Percentiles rank a stretch among this genome's conserved stretches.
These are phyloP conservation scores for Caenorhabditis sp. DNA, from an alignment of 2,888 invertebrate genomes.

Conservation along the genomic window DNA sequence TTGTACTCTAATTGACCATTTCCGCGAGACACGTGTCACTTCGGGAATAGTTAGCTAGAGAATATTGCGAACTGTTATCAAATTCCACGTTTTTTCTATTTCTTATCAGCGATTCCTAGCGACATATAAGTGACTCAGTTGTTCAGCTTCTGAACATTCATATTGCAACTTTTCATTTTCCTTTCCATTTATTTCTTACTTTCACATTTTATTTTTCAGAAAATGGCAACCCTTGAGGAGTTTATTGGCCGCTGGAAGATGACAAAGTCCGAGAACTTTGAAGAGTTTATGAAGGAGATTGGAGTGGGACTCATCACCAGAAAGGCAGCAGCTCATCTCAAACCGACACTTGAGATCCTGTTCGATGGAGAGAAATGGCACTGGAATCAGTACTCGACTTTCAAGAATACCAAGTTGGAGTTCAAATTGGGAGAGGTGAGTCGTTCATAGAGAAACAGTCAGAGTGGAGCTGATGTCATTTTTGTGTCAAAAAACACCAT, in stretches of 20 bases:
- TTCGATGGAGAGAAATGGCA: constrained; percentile 68
- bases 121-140: constrained; percentile 9
- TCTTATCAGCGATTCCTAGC: neutral
- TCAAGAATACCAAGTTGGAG: constrained; percentile 74
- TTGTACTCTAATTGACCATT: neutral
- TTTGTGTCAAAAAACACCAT: neutral
- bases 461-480: neutral
- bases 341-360: constrained; percentile 71
- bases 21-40: neutral
- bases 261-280: constrained; percentile 74
- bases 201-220: neutral
- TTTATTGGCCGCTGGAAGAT: constrained; percentile 72
- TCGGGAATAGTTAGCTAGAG: neutral
- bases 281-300: constrained; percentile 76
- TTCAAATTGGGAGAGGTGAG: constrained; percentile 64
- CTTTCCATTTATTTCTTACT: neutral
- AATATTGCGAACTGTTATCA: neutral
- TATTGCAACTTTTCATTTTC: neutral
- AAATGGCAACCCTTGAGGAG: constrained; percentile 26
- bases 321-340: constrained; percentile 75
- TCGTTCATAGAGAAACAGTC: neutral
- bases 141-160: constrained; percentile 15
- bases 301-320: constrained; percentile 74
- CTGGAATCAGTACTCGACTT: constrained; percentile 70
- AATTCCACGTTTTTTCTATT: neutral